These are phyloP conservation scores for Parazoanthus swiftii DNA, from an alignment of 92 coral and sea anemone genomes.

Conservation along the genomic window DNA sequence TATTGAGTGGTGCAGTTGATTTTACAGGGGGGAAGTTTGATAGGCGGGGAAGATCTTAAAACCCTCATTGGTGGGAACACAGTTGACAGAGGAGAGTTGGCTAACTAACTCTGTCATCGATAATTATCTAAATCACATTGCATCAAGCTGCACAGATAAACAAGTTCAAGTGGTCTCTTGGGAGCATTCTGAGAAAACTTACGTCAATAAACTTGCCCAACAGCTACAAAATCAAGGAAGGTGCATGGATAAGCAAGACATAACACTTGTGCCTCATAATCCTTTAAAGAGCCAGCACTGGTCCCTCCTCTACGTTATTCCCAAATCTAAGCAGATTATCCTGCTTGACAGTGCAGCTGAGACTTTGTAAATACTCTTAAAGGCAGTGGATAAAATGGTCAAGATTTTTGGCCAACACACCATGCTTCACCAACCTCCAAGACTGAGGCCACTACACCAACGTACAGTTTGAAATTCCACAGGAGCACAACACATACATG, in stretches of 20 bases:
- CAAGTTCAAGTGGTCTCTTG: slow-evolving; percentile 13
- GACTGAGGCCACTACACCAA: slow-evolving; percentile 38
- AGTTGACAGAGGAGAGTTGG: slow-evolving; percentile 23
- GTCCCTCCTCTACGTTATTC: slow-evolving; percentile 17
- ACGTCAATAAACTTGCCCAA: slow-evolving; percentile 19
- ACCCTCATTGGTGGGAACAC: slow-evolving; percentile 5
- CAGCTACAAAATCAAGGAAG: slow-evolving; percentile 15
- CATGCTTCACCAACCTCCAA: slow-evolving; percentile 15
- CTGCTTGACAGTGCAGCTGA: slow-evolving; percentile 22
- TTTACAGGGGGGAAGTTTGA: slow-evolving; percentile 13
- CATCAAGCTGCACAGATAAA: slow-evolving; percentile 21
- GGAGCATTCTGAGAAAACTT: slow-evolving; percentile 21
- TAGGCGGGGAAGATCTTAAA: slow-evolving; percentile 24
- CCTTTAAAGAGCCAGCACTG: slow-evolving; percentile 9
- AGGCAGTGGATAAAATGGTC: slow-evolving; percentile 14
- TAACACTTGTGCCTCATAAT: slow-evolving; percentile 18
- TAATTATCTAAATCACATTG: slow-evolving; percentile 4
- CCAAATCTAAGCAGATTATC: slow-evolving; percentile 27
- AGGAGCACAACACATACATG: slow-evolving; percentile 37
- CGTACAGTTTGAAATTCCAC: slow-evolving; percentile 27
- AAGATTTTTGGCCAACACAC: slow-evolving; percentile 12
- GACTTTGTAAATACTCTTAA: not conserved
- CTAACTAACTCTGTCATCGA: slow-evolving; percentile 26
- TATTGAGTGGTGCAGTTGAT: slow-evolving; percentile 17
- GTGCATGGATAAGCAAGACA: slow-evolving; percentile 1